phyloP scores from a whole-genome alignment of 2,888 invertebrate species.

The Stenodera caucasica region DNA sequence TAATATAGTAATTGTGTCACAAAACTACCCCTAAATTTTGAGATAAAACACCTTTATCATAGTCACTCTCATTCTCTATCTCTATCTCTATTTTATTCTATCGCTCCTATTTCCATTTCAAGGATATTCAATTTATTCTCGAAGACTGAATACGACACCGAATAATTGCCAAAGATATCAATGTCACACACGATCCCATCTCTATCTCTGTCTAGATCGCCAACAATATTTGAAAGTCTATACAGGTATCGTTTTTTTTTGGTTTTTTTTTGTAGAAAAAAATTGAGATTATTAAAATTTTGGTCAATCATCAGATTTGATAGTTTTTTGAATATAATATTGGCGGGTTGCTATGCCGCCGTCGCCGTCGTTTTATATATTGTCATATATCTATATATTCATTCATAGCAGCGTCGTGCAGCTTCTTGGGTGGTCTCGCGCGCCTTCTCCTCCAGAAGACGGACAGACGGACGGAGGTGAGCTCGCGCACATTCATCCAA shows the following conservation, averaged over 20 bases:
- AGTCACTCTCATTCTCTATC: neutral
- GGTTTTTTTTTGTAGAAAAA: too few relatives aligned
- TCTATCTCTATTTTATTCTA: neutral
- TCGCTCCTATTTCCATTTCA: neutral
- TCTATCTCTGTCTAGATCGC: too few relatives aligned
- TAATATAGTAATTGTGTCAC: too few relatives aligned
- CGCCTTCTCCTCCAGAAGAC: constrained; percentile 35
- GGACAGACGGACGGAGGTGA: neutral
- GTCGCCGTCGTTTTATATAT: neutral
- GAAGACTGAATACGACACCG: constrained; percentile 10
- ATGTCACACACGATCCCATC: too few relatives aligned
- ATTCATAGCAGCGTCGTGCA: constrained; percentile 47
- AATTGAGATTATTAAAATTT: too few relatives aligned
- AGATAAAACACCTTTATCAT: neutral
- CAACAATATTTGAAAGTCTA: too few relatives aligned
- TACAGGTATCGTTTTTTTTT: too few relatives aligned
- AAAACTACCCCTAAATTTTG: too few relatives aligned
- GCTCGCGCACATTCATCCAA: constrained; percentile 2
- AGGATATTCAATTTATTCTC: constrained; percentile 11
- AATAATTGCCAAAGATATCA: constrained; percentile 12
- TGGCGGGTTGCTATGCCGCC: constrained; percentile 48
- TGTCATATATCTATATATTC: constrained; percentile 38
- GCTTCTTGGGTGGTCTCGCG: constrained; percentile 45
- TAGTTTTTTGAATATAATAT: too few relatives aligned
- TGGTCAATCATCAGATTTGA: too few relatives aligned